Conservation (phyloP, 2,113 vertebrate species). For the Microcebus jonahi region DNA sequence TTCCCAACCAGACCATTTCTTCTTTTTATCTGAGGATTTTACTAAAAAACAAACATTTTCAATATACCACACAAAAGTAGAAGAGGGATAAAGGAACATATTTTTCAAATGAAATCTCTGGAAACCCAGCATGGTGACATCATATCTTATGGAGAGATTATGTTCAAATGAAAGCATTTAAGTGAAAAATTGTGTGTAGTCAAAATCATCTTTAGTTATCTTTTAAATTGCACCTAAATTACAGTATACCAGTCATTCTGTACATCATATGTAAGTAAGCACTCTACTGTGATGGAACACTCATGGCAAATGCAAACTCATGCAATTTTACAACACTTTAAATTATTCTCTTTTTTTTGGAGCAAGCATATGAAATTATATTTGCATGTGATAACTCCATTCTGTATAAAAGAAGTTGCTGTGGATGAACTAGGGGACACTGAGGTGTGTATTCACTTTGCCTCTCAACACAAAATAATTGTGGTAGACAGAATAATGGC, state of each 20-base stretch:
- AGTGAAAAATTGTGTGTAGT: neutral
- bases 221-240: neutral
- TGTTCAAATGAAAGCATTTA: constrained; percentile 22
- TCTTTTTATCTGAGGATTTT: neutral
- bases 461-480: neutral
- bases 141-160: neutral
- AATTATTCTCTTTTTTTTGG: neutral
- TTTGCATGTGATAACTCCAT: neutral
- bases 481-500: neutral
- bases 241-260: neutral
- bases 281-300: neutral
- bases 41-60: neutral
- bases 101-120: constrained; percentile 36
- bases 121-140: neutral
- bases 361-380: neutral
- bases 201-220: constrained; percentile 25
- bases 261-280: neutral
- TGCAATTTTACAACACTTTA: neutral
- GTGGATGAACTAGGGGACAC: neutral
- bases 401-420: neutral
- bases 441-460: neutral
- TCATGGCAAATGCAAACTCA: neutral
- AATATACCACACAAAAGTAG: neutral
- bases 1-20: neutral
- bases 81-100: neutral